These are phyloP conservation scores for Sebastes variabilis DNA, from an alignment of 2,797 vertebrate genomes.

Conservation along the genomic window DNA sequence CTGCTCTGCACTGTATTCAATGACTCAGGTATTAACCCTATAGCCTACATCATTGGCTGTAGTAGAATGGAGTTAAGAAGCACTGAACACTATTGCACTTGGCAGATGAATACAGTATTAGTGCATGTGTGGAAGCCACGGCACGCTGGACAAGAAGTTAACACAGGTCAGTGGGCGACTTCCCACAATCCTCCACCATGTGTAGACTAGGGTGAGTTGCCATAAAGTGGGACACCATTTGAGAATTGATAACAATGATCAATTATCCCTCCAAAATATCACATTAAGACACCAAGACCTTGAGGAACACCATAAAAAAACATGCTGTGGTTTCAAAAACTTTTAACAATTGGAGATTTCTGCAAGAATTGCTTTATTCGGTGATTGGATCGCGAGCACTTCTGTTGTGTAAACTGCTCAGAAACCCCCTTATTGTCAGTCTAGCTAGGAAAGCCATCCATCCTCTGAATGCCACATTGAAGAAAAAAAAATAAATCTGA, in stretches of 20 bases:
- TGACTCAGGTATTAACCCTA: not conserved
- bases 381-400: rapidly evolving
- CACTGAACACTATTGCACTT: not conserved
- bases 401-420: too few relatives aligned
- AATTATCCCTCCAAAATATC: rapidly evolving
- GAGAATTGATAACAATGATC: too few relatives aligned
- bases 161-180: not conserved
- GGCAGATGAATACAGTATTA: not conserved
- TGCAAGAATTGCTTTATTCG: too few relatives aligned
- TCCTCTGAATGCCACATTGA: too few relatives aligned
- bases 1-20: not conserved
- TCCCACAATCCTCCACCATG: not conserved
- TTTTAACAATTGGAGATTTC: too few relatives aligned
- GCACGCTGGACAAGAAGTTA: not conserved
- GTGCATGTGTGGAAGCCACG: not conserved
- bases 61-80: not conserved
- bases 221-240: rapidly evolving
- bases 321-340: too few relatives aligned
- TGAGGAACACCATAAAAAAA: too few relatives aligned
- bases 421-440: too few relatives aligned
- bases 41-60: not conserved
- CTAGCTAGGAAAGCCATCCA: too few relatives aligned
- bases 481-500: too few relatives aligned
- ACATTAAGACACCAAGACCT: too few relatives aligned
- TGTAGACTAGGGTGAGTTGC: too few relatives aligned